Evolutionary conservation across 2,888 invertebrate species (phyloP).

Genomic region (Subacronicta megacephala): DNA sequence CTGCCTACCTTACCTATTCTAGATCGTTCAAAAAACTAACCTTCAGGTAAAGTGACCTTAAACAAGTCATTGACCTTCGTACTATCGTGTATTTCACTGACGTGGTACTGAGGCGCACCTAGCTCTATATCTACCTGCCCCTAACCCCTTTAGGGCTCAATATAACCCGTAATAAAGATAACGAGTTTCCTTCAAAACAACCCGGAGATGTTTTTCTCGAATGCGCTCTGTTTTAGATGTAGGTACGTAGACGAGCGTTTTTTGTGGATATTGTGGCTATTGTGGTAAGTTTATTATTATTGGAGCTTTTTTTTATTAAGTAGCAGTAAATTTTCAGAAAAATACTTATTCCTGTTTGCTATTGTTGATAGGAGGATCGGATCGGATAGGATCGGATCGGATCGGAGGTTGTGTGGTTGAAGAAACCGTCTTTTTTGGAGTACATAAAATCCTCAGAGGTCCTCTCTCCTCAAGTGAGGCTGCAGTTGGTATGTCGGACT

Average conservation of each 20-base stretch:
- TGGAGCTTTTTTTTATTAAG: constrained; percentile 3
- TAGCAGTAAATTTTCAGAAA: neutral
- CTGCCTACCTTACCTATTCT: constrained; percentile 20
- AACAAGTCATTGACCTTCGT: constrained; percentile 42
- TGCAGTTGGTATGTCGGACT: too few species aligned
- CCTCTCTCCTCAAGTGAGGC: too few species aligned
- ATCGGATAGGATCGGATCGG: too few species aligned
- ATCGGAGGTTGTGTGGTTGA: too few species aligned
- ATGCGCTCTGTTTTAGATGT: constrained; percentile 20
- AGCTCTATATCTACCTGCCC: constrained; percentile 34
- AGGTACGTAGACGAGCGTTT: constrained; percentile 16
- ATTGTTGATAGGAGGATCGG: too few species aligned
- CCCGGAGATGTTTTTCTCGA: constrained; percentile 61
- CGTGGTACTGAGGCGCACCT: constrained; percentile 34
- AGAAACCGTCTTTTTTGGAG: too few species aligned
- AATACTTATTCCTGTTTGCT: neutral
- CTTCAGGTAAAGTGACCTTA: constrained; percentile 25
- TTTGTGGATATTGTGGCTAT: constrained; percentile 6
- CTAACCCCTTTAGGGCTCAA: constrained; percentile 58
- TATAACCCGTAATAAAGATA: constrained; percentile 68
- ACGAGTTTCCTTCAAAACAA: constrained; percentile 69
- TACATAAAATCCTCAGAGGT: too few species aligned
- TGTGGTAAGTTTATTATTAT: constrained; percentile 5
- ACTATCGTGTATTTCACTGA: constrained; percentile 29
- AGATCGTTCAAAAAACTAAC: constrained; percentile 31